Evolutionary conservation across 2,888 invertebrate genomes (phyloP), one percentile per base, ranked within the genome.

Genomic region (Stenchaetothrips biformis): DNA sequence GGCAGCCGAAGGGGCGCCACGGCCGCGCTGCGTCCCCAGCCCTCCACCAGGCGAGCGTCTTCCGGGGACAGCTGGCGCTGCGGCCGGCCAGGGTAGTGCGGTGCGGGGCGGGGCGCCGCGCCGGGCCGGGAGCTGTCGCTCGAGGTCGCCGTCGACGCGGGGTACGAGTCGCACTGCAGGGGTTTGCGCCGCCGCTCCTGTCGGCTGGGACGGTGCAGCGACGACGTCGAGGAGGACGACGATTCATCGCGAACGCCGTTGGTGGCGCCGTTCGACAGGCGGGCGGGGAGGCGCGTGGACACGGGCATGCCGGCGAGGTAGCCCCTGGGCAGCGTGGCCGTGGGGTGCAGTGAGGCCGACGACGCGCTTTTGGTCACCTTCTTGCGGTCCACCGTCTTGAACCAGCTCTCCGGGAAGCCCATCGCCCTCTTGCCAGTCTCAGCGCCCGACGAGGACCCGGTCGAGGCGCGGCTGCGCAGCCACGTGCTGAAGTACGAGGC

Each of bases 1-100:
- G 11, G 82, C 81, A 25, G 80, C 77, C 37, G 80, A 79, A 77
- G 81, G 78, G n/a, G 79, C 74, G 80, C 81, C 78, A 81, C 81
- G 80, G 27, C 81, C 49, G 16, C 80, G 77, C 62, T 80, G 48
- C 47, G 74, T 2, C 11, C 67, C 77, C 77, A 49, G 37, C 80
- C 74, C 77, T 77, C 47, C 77, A 48, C 48, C 49, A 77, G 21
- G 48, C 77, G 49, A 48, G 74, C 77, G 77, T 80, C 27, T 9
- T 77, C 80, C 77, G 74, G 48, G 25, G 16, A 18, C 18, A 25
- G 37, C 62, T 74, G 48, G n/a, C 53, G 80, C 77, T 53, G 74
- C 18, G 74, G 67, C 21, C 27, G 37, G 37, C 47, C 79, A 9
- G 67, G 67, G 67, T 74, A 74, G 67, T 25, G 67, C n/a, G 37